Evolutionary conservation across 2,888 invertebrate genomes (phyloP).

Genomic region (Trachelus tabidus): DNA sequence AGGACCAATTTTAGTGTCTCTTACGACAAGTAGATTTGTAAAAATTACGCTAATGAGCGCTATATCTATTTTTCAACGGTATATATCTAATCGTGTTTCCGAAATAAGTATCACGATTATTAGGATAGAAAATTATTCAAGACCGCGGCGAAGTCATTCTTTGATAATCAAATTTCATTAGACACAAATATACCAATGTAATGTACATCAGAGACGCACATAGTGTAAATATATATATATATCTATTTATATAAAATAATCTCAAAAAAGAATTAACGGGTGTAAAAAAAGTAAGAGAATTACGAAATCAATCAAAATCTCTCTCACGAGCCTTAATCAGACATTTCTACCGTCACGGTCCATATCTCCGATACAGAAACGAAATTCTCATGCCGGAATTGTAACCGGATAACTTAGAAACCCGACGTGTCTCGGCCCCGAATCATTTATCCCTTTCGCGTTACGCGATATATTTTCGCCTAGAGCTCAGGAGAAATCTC

Average conservation of each 20-base stretch:
- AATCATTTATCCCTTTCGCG: not conserved
- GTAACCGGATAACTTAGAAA: not conserved
- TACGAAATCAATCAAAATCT: not conserved
- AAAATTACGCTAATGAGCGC: not conserved
- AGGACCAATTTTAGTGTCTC: not conserved
- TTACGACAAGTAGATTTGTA: not conserved
- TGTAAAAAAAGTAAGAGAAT: not conserved
- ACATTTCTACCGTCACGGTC: not conserved
- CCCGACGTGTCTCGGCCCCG: not conserved
- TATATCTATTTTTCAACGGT: not conserved
- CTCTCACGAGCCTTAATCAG: not conserved
- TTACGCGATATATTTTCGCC: not conserved
- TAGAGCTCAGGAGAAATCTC: not conserved
- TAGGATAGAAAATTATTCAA: not conserved
- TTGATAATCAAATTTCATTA: not conserved
- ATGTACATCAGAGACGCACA: not conserved
- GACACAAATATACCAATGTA: not conserved
- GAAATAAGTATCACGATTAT: not conserved
- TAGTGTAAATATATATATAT: no score
- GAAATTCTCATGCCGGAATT: not conserved
- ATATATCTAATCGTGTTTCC: not conserved
- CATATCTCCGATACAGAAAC: not conserved
- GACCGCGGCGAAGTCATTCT: not conserved
- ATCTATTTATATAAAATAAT: not conserved
- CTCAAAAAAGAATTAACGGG: not conserved